Conservation (phyloP, 2,797 vertebrate genomes). For the Enteromius anoplus region DNA sequence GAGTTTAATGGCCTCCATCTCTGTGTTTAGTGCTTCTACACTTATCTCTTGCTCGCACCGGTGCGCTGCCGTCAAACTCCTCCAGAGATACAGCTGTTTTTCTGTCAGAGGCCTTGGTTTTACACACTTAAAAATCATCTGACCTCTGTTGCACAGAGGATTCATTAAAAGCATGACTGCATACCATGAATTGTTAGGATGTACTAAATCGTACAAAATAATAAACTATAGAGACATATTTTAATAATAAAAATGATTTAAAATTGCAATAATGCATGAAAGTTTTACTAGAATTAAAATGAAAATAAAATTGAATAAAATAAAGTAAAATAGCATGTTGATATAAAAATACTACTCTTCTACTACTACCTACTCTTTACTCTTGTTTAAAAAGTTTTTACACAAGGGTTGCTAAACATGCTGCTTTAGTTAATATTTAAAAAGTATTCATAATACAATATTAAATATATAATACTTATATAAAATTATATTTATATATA, state of each 20-base stretch:
- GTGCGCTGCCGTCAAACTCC: not conserved
- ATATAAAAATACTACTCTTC: too few relatives aligned
- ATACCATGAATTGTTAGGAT: not conserved
- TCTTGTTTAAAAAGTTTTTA: too few relatives aligned
- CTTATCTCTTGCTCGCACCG: slow-evolving; percentile 39
- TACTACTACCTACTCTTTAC: not conserved
- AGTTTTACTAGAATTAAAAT: not conserved
- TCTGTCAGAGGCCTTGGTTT: not conserved
- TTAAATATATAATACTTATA: too few relatives aligned
- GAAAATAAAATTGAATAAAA: not conserved
- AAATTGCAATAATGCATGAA: not conserved
- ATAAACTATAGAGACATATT: not conserved
- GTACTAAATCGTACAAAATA: not conserved
- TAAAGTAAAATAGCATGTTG: not conserved
- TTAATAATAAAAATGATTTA: not conserved
- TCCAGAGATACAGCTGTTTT: not conserved
- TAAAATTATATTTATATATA: not conserved
- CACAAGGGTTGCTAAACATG: not conserved
- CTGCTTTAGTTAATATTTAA: not conserved
- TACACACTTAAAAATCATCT: not conserved
- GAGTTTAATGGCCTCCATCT: slow-evolving; percentile 45
- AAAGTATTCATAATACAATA: not conserved
- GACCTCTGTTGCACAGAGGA: not conserved
- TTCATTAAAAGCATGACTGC: not conserved
- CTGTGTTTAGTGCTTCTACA: slow-evolving; percentile 41